phyloP scores from a whole-genome alignment of 2,797 vertebrate genomes.

The Hephaestus fuliginosus region DNA sequence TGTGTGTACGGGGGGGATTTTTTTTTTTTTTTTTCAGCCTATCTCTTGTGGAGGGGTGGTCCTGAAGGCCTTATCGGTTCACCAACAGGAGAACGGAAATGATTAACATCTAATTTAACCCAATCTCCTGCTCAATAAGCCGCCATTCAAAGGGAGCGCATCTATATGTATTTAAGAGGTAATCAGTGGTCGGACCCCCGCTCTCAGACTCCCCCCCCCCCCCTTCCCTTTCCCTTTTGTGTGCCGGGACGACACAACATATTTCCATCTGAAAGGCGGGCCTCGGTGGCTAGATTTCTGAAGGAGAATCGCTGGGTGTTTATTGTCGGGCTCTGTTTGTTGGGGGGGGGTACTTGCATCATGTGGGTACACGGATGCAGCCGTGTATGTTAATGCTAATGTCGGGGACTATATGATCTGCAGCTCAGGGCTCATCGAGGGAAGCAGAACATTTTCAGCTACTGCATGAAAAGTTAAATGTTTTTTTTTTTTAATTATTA shows the following conservation, averaged over 20 bases:
- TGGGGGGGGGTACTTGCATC: constrained; percentile 50
- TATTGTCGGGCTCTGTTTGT: constrained; percentile 73
- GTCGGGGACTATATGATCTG: constrained; percentile 2
- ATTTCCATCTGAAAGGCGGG: constrained; percentile 88
- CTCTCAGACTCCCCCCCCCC: constrained; percentile 25
- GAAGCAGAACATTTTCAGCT: background rate
- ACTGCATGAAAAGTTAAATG: background rate
- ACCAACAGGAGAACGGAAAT: constrained; percentile 84
- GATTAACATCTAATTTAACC: constrained; percentile 89
- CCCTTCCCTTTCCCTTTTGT: constrained; percentile 53
- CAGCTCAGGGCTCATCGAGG: background rate
- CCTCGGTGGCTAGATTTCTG: constrained; percentile 75
- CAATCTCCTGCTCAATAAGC: constrained; percentile 77
- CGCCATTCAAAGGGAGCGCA: constrained; percentile 73
- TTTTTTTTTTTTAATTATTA: background rate
- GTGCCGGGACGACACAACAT: constrained; percentile 75
- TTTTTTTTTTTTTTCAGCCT: constrained; percentile 12
- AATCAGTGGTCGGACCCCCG: constrained; percentile 76
- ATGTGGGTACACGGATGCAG: constrained; percentile 9
- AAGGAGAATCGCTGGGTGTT: constrained; percentile 71
- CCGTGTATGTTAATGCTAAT: constrained; percentile 27
- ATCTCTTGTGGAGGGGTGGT: constrained; percentile 67
- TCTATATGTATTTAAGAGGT: constrained; percentile 85
- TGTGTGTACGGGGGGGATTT: background rate
- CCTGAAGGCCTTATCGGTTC: constrained; percentile 81